Percentiles rank a stretch among this genome's conserved stretches.
Evolutionary conservation across 2,113 vertebrate genomes (phyloP).

Genomic region (Taurulus bubalis): DNA sequence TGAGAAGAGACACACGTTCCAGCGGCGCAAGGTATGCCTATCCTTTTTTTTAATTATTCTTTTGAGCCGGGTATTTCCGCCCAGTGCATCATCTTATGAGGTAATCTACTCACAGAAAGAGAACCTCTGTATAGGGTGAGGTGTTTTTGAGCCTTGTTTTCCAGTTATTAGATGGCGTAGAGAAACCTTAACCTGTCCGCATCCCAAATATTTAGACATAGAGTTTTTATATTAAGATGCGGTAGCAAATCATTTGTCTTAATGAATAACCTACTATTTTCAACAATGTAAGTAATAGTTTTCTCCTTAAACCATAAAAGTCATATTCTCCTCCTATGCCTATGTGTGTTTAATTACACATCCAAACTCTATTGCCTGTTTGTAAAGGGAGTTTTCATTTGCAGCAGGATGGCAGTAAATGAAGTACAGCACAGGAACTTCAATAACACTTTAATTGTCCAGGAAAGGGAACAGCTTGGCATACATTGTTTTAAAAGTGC

Average conservation of each 20-base stretch:
- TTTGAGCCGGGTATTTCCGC: not conserved
- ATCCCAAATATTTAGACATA: not conserved
- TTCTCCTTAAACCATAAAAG: not conserved
- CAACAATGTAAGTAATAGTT: not conserved
- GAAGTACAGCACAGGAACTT: not conserved
- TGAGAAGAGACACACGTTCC: slow-evolving; percentile 83
- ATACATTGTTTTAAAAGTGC: not conserved
- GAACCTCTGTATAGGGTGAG: not conserved
- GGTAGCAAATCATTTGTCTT: not conserved
- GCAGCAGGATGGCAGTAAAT: not conserved
- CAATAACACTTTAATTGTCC: not conserved
- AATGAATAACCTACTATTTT: not conserved
- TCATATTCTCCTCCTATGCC: too few relatives aligned
- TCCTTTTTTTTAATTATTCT: not conserved
- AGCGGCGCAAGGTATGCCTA: slow-evolving; percentile 84
- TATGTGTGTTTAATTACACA: not conserved
- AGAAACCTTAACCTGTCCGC: not conserved
- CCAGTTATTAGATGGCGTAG: not conserved
- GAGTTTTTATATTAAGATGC: not conserved
- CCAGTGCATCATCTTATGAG: not conserved
- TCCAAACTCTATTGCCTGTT: slow-evolving; percentile 29
- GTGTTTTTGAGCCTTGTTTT: not conserved
- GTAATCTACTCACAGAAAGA: not conserved
- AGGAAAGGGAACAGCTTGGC: not conserved
- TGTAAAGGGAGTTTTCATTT: slow-evolving; percentile 66